phyloP scores from a whole-genome alignment of 2,888 invertebrate genomes.

The Sinohyriopsis cumingii region DNA sequence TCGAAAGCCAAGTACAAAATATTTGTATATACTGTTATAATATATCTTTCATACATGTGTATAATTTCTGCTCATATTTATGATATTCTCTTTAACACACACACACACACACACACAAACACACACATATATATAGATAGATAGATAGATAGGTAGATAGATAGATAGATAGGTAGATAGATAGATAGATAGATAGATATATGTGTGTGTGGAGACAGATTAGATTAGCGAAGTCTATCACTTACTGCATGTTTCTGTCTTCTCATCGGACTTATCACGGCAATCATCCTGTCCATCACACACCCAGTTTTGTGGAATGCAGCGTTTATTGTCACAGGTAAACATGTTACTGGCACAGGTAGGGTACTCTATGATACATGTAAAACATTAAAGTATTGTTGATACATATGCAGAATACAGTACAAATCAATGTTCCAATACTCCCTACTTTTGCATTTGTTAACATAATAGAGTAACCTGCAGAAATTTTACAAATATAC shows the following conservation, averaged over 20 bases:
- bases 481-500: neutral
- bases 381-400: neutral
- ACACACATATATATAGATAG: too few relatives aligned
- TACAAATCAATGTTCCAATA: neutral
- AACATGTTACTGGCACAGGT: constrained; percentile 79
- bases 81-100: too few relatives aligned
- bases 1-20: too few relatives aligned
- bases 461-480: neutral
- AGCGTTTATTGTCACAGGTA: constrained; percentile 82
- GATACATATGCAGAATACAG: neutral
- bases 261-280: constrained; percentile 64
- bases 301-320: constrained; percentile 55
- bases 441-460: neutral
- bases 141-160: too few relatives aligned
- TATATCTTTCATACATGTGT: too few relatives aligned
- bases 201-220: neutral
- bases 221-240: neutral
- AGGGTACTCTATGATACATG: constrained; percentile 49
- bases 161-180: too few relatives aligned
- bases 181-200: too few relatives aligned
- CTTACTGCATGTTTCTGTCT: constrained; percentile 50
- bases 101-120: too few relatives aligned
- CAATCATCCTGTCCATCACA: constrained; percentile 69
- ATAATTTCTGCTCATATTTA: too few relatives aligned
- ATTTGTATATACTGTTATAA: too few relatives aligned